A percentile compares a stretch with the other conserved stretches of the same genome.
Conservation (phyloP, 2,888 invertebrate genomes). For the Heliconius cydno region DNA sequence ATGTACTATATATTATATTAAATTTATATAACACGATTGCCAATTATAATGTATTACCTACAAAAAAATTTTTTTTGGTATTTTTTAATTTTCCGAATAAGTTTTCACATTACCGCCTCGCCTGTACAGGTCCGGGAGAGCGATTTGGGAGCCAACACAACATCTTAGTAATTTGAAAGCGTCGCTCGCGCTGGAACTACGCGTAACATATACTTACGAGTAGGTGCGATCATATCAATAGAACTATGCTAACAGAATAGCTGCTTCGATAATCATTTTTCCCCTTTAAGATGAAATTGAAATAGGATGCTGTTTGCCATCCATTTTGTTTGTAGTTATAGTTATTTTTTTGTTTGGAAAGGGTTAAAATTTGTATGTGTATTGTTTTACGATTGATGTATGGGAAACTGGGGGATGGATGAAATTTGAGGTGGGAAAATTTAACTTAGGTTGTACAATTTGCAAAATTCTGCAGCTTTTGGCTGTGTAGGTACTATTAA, state of each 20-base stretch:
- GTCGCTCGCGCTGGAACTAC: slow-evolving; percentile 37
- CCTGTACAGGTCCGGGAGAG: slow-evolving; percentile 59
- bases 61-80: no score
- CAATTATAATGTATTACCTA: no score
- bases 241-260: slow-evolving; percentile 15
- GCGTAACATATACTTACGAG: slow-evolving; percentile 25
- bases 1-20: no score
- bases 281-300: neutral
- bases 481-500: no score
- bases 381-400: neutral
- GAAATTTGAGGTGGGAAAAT: no score
- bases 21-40: no score
- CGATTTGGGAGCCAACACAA: slow-evolving; percentile 61
- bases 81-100: no score
- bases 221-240: slow-evolving; percentile 37
- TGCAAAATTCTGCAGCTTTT: no score
- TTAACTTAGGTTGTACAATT: no score
- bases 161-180: slow-evolving; percentile 75
- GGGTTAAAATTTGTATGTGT: neutral
- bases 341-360: neutral
- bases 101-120: slow-evolving; percentile 16
- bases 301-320: slow-evolving; percentile 3
- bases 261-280: slow-evolving; percentile 5
- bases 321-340: neutral
- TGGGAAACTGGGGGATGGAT: neutral